A percentile compares a stretch with the other conserved stretches of the same genome.
These are phyloP conservation scores for Gryllus bimaculatus DNA, from an alignment of 1,140 invertebrate species.

Conservation along the genomic window DNA sequence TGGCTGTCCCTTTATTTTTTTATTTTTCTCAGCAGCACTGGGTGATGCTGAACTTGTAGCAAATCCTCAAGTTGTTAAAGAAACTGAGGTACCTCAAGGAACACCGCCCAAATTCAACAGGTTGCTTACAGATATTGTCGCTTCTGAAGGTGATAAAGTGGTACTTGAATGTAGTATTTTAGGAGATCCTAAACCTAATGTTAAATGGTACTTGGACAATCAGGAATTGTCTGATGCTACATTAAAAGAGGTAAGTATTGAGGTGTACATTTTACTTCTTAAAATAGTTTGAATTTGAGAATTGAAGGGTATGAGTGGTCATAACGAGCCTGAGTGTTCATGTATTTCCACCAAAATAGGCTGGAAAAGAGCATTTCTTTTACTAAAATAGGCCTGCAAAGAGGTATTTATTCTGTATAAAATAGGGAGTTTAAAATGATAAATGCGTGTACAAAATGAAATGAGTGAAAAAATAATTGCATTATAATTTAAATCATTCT, in stretches of 20 bases:
- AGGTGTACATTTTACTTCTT: neutral
- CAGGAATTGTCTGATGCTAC: slow-evolving; percentile 43
- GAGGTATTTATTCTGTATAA: no score
- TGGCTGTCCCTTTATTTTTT: neutral
- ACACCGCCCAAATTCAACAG: slow-evolving; percentile 57
- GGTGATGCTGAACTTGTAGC: slow-evolving; percentile 29
- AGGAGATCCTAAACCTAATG: slow-evolving; percentile 58
- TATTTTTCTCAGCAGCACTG: neutral
- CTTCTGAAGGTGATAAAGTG: slow-evolving; percentile 57
- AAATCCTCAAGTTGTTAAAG: slow-evolving; percentile 19
- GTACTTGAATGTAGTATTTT: slow-evolving; percentile 59
- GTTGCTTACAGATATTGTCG: slow-evolving; percentile 54
- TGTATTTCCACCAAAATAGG: no score
- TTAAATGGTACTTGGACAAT: slow-evolving; percentile 67
- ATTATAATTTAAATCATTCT: no score
- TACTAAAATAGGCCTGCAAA: no score
- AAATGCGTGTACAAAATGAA: no score
- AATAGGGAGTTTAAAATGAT: no score
- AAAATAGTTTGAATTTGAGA: neutral
- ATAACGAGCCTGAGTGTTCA: no score
- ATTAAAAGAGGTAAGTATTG: slow-evolving; percentile 8
- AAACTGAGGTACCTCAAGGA: slow-evolving; percentile 33
- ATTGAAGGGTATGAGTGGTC: no score
- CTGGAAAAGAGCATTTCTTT: no score
- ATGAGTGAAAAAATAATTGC: no score